Evolutionary conservation across 2,797 vertebrate genomes (phyloP).

Genomic region (Lophius americanus): DNA sequence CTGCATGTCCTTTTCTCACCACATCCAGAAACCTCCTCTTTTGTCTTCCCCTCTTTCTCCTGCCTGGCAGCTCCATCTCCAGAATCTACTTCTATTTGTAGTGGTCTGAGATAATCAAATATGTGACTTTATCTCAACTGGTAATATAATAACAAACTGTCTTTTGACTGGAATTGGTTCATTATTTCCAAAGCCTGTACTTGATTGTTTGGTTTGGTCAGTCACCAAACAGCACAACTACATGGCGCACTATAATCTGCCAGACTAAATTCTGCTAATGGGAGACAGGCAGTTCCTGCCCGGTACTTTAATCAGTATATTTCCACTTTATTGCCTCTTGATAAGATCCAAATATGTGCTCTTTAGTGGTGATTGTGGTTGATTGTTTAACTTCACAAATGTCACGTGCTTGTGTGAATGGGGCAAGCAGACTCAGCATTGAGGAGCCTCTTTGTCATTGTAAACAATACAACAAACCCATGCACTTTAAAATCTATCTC

Average conservation of each 20-base stretch:
- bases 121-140: constrained; percentile 4
- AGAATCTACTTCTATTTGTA: no score
- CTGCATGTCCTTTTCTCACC: no score
- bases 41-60: no score
- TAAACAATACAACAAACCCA: constrained; percentile 25
- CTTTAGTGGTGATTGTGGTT: neutral
- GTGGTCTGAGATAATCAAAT: constrained; percentile 5
- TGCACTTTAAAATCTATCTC: constrained; percentile 6
- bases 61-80: no score
- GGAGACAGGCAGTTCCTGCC: constrained; percentile 19
- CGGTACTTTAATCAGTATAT: constrained; percentile 2
- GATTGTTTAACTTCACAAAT: neutral
- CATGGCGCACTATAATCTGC: neutral
- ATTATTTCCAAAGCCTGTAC: constrained; percentile 50
- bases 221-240: constrained; percentile 18
- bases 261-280: constrained; percentile 16
- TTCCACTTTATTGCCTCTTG: constrained; percentile 9
- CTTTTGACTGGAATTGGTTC: constrained; percentile 19
- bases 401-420: neutral
- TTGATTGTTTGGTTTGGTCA: constrained; percentile 32
- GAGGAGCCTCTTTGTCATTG: constrained; percentile 43
- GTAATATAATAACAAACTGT: constrained; percentile 33
- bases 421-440: constrained; percentile 44
- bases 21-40: no score
- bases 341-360: constrained; percentile 4